Evolutionary conservation across 2,113 vertebrate genomes (phyloP).

Genomic region (Ictidomys tridecemlineatus): DNA sequence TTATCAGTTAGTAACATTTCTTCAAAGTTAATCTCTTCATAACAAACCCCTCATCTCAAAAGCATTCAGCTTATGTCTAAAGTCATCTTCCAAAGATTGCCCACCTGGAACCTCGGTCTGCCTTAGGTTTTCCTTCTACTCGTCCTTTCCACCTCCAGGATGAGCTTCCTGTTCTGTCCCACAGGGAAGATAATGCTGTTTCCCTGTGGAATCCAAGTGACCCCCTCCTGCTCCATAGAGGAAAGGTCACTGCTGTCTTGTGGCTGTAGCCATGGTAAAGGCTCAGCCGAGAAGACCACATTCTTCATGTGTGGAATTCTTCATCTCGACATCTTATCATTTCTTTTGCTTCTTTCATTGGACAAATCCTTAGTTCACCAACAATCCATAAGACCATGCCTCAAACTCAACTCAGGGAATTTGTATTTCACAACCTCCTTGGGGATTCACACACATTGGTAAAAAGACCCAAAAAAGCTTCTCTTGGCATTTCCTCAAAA

Average conservation of each 20-base stretch:
- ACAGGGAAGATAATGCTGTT: neutral
- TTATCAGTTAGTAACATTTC: neutral
- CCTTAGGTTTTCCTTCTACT: neutral
- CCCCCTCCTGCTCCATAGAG: accelerated
- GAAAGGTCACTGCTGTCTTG: neutral
- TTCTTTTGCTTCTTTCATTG: neutral
- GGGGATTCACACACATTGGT: neutral
- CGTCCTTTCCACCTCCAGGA: neutral
- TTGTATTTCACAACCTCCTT: neutral
- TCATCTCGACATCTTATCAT: neutral
- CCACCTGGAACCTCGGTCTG: neutral
- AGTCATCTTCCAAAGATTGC: neutral
- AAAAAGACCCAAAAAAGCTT: neutral
- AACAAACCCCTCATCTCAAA: no score
- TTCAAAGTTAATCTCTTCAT: neutral
- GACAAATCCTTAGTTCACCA: neutral
- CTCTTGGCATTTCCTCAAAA: neutral
- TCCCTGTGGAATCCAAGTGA: neutral
- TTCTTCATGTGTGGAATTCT: neutral
- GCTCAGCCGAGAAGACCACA: neutral
- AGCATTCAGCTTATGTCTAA: neutral
- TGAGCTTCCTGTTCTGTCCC: neutral
- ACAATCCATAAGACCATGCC: neutral
- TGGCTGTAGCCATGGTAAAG: neutral
- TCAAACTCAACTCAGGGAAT: neutral